Percentiles rank a stretch among this genome's conserved stretches.
These are phyloP conservation scores for Tokudaia tokunoshimensis DNA, from an alignment of 2,797 vertebrate species.

Conservation along the genomic window DNA sequence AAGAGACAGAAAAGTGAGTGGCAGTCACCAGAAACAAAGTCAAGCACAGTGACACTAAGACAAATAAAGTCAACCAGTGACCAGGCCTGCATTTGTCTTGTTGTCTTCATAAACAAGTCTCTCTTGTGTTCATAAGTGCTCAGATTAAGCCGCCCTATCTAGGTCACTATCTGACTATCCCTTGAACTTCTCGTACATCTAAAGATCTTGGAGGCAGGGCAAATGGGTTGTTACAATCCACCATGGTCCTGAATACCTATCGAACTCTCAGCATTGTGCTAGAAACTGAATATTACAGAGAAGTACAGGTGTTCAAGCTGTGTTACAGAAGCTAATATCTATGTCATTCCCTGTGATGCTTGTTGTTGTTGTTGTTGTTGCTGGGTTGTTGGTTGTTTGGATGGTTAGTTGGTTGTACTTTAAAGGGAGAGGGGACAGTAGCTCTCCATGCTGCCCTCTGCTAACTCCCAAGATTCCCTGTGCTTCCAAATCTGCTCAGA, in stretches of 20 bases:
- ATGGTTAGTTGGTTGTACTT: background rate
- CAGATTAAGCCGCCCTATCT: background rate
- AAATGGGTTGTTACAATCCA: background rate
- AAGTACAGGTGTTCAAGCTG: background rate
- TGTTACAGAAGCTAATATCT: background rate
- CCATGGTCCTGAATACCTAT: background rate
- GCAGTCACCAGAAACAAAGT: background rate
- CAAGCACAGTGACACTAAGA: background rate
- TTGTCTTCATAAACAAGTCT: conserved; percentile 35
- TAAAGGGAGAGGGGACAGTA: background rate
- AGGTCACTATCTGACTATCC: background rate
- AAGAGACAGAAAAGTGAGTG: background rate
- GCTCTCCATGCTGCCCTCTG: background rate
- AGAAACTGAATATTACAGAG: background rate
- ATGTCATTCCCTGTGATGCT: too few species aligned
- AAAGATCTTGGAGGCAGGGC: conserved; percentile 1
- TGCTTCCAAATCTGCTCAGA: background rate
- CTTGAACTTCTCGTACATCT: background rate
- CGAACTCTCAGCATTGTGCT: background rate
- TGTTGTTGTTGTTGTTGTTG: background rate
- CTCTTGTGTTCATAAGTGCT: background rate
- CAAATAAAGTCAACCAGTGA: background rate
- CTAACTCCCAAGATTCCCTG: background rate
- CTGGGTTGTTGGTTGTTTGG: background rate
- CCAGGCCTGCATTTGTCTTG: background rate